phyloP scores from a whole-genome alignment of 2,888 invertebrate genomes.

The Aradus depressus region DNA sequence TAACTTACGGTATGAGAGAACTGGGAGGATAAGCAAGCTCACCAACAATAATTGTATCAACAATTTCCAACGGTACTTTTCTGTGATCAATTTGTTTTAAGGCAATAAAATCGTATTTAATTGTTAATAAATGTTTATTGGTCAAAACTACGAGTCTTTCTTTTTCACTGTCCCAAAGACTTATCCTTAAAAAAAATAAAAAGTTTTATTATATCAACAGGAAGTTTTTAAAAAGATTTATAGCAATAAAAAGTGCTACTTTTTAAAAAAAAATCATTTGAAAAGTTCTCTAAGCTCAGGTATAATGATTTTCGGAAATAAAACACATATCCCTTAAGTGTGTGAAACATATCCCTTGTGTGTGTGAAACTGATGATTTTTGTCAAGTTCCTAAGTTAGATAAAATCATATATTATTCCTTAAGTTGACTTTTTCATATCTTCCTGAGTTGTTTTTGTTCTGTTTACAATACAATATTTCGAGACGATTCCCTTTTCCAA shows the following conservation, averaged over 20 bases:
- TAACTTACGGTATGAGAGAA: conserved; percentile 73
- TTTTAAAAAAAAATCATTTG: no score
- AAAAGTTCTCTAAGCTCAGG: no score
- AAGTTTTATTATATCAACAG: conserved; percentile 1
- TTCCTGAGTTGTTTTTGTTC: no score
- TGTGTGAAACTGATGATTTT: not conserved
- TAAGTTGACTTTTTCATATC: no score
- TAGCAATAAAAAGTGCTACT: conserved; percentile 1
- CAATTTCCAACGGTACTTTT: conserved; percentile 52
- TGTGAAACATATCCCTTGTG: no score
- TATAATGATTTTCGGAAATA: no score
- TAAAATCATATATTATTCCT: no score
- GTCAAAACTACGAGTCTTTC: conserved; percentile 67
- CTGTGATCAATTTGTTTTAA: conserved; percentile 59
- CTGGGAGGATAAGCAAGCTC: conserved; percentile 69
- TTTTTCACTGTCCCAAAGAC: conserved; percentile 76
- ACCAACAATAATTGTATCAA: conserved; percentile 63
- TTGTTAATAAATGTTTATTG: conserved; percentile 56
- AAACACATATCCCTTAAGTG: no score
- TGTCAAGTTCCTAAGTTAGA: no score
- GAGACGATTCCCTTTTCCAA: no score
- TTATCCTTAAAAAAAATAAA: conserved; percentile 51
- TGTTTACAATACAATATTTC: no score
- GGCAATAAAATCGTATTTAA: conserved; percentile 79
- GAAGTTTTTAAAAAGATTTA: not conserved